Evolutionary conservation across 2,113 vertebrate species (phyloP).

Genomic region (Rostratula benghalensis): DNA sequence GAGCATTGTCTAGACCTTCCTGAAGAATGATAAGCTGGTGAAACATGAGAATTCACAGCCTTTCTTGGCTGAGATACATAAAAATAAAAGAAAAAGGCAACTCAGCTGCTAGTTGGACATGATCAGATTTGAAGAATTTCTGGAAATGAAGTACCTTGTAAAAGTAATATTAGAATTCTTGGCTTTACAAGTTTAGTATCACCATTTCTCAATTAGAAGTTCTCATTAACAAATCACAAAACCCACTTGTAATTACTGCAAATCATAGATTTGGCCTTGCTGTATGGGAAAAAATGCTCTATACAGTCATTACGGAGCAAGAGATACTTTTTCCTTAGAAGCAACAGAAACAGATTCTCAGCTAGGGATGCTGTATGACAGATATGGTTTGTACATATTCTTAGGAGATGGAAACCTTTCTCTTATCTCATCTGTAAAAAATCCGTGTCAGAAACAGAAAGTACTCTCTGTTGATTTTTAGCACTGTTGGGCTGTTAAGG

Average conservation of each 20-base stretch:
- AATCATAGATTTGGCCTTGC: not conserved
- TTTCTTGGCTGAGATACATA: not conserved
- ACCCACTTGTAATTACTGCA: not conserved
- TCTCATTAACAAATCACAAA: not conserved
- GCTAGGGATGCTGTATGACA: not conserved
- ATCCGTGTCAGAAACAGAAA: not conserved
- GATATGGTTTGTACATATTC: not conserved
- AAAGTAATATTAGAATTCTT: not conserved
- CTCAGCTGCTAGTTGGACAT: not conserved
- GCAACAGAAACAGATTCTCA: not conserved
- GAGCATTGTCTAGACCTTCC: not conserved
- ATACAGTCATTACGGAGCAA: not conserved
- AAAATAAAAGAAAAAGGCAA: not conserved
- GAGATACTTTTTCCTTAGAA: not conserved
- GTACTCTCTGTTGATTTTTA: not conserved
- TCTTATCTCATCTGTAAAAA: not conserved
- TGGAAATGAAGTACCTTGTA: not conserved
- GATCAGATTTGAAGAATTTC: not conserved
- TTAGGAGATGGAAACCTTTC: not conserved
- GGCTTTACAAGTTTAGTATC: not conserved
- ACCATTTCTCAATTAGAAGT: not conserved
- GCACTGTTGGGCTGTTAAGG: not conserved
- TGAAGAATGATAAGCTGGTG: not conserved
- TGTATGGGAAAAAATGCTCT: not conserved
- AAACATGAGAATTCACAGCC: not conserved